A percentile compares a stretch with the other conserved stretches of the same genome.
phyloP scores from a whole-genome alignment of 2,797 vertebrate genomes.

The Macropus fuliginosus region DNA sequence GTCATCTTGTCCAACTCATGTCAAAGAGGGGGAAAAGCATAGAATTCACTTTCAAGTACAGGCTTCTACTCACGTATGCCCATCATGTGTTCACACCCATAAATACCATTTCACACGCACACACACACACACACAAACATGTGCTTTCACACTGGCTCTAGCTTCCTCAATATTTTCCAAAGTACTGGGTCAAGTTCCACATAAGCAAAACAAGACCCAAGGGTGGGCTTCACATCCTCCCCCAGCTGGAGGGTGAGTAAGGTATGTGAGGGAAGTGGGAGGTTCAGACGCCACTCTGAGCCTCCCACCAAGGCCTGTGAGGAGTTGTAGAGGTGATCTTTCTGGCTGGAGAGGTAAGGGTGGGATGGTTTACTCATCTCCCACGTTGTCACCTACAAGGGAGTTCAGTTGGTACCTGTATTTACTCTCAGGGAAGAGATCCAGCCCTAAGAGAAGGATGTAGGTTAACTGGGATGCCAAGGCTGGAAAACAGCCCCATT shows the following conservation, averaged over 20 bases:
- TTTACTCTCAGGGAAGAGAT: not conserved
- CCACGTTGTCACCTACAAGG: not conserved
- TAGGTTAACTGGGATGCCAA: not conserved
- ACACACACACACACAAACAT: not conserved
- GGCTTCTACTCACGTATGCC: not conserved
- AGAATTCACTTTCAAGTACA: not conserved
- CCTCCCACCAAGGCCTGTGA: not conserved
- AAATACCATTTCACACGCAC: not conserved
- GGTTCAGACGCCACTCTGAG: not conserved
- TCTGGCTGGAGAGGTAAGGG: not conserved
- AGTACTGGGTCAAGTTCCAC: conserved; percentile 67
- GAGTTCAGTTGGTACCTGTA: not conserved
- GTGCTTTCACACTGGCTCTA: not conserved
- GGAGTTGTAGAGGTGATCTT: not conserved
- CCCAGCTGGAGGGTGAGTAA: not conserved
- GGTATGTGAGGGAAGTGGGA: not conserved
- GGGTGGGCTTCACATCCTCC: conserved; percentile 70
- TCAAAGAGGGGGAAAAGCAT: not conserved
- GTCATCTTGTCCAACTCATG: not conserved
- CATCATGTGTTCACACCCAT: not conserved
- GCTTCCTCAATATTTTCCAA: not conserved
- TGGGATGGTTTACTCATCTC: not conserved
- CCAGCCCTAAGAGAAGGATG: not conserved
- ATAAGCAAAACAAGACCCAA: conserved; percentile 84
- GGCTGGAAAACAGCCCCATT: not conserved